Evolutionary conservation across 2,797 vertebrate genomes (phyloP).

Genomic region (Capromys pilorides): DNA sequence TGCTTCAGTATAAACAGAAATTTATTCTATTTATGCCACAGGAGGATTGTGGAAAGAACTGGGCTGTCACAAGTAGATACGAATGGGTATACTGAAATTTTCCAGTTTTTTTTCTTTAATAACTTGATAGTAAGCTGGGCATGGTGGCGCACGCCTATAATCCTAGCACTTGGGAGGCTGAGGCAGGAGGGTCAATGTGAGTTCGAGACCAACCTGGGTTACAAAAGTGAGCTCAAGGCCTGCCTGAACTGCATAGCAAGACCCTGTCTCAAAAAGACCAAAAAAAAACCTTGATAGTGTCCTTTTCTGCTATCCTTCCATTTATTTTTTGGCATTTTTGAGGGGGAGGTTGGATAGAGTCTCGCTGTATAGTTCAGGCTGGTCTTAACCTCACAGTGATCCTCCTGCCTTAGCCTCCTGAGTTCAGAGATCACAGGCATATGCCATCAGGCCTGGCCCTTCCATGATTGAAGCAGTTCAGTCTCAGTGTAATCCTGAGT

Average conservation of each 20-base stretch:
- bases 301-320: background rate
- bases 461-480: constrained; percentile 5
- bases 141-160: too few species aligned
- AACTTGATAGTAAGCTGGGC: constrained; percentile 14
- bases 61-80: background rate
- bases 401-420: background rate
- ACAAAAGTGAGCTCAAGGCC: too few species aligned
- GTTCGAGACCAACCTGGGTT: too few species aligned
- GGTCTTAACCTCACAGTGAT: background rate
- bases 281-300: too few species aligned
- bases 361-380: background rate
- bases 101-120: background rate
- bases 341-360: background rate
- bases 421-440: background rate
- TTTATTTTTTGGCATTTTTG: background rate
- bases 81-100: constrained; percentile 5
- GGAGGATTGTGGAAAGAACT: constrained; percentile 9
- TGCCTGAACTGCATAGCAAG: too few species aligned
- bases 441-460: background rate
- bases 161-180: too few species aligned
- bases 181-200: too few species aligned
- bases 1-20: background rate
- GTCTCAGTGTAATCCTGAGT: background rate
- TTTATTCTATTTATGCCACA: background rate
- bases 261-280: too few species aligned